These are phyloP conservation scores for Anoplius nigerrimus DNA, from an alignment of 2,888 invertebrate species.

Conservation along the genomic window DNA sequence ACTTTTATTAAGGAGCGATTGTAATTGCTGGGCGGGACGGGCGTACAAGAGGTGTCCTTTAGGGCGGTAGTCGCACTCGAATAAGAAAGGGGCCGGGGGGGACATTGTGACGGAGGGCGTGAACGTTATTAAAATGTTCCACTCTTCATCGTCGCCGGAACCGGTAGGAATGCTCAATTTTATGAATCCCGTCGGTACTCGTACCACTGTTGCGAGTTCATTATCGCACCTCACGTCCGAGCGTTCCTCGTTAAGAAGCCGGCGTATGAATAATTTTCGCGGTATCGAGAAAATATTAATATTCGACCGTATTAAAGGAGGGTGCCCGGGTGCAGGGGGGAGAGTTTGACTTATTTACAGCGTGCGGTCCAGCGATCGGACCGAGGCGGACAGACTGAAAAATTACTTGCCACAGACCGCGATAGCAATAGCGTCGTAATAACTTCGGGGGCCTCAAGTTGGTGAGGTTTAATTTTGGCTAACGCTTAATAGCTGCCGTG, in stretches of 20 bases:
- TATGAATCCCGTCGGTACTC: too few species aligned
- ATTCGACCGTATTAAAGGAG: background rate
- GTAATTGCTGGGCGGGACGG: slow-evolving; percentile 51
- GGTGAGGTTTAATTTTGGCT: slow-evolving; percentile 65
- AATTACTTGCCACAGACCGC: slow-evolving; percentile 9
- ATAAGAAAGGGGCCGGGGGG: slow-evolving; percentile 34
- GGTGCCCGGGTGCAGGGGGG: too few species aligned
- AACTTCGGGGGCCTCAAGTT: slow-evolving; percentile 53
- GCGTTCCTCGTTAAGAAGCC: too few species aligned
- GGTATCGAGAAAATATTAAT: too few species aligned
- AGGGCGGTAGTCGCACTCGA: slow-evolving; percentile 37
- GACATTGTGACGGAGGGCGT: slow-evolving; percentile 57
- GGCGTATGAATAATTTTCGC: too few species aligned
- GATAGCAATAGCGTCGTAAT: slow-evolving; percentile 42
- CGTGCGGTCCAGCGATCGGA: too few species aligned
- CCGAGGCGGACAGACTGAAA: background rate
- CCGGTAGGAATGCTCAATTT: too few species aligned
- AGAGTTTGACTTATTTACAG: too few species aligned
- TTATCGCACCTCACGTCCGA: too few species aligned
- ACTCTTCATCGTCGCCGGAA: slow-evolving; percentile 31
- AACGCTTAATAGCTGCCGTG: slow-evolving; percentile 67
- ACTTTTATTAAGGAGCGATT: slow-evolving; percentile 44
- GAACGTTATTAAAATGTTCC: slow-evolving; percentile 63
- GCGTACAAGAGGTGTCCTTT: slow-evolving; percentile 31
- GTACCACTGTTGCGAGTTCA: too few species aligned